Conservation (phyloP, 2,113 vertebrate genomes). For the Indicator maculatus region DNA sequence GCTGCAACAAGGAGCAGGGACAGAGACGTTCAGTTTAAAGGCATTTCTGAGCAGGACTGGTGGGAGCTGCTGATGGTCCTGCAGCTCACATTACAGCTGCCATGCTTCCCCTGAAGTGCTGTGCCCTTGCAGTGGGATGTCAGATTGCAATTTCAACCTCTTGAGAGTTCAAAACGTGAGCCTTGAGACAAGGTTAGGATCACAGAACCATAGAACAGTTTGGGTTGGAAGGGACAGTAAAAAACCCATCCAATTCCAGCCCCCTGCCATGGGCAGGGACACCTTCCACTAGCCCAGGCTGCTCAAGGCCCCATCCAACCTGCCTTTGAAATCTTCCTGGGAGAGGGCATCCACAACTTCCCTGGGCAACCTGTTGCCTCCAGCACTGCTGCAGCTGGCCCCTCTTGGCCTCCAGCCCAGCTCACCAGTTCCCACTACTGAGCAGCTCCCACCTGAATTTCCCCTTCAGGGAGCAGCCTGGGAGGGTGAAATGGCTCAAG, state of each 20-base stretch:
- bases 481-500: neutral
- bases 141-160: accelerated
- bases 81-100: neutral
- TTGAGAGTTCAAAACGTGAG: neutral
- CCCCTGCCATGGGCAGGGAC: too few relatives aligned
- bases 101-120: accelerated
- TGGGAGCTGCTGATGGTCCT: neutral
- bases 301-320: too few relatives aligned
- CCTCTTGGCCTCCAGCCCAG: neutral
- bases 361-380: too few relatives aligned
- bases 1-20: neutral
- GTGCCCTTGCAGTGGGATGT: too few relatives aligned
- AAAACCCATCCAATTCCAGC: too few relatives aligned
- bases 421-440: neutral
- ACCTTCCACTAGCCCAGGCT: too few relatives aligned
- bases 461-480: neutral
- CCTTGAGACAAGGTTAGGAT: neutral
- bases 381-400: neutral
- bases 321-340: too few relatives aligned
- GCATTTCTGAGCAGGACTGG: neutral
- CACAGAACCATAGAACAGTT: too few relatives aligned
- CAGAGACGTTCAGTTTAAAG: neutral
- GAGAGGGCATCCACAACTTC: too few relatives aligned
- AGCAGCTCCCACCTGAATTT: neutral
- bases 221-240: too few relatives aligned